Evolutionary conservation across 2,113 vertebrate species (phyloP), one percentile per base, ranked within the genome.

Genomic region (Rhinichthys klamathensis): DNA sequence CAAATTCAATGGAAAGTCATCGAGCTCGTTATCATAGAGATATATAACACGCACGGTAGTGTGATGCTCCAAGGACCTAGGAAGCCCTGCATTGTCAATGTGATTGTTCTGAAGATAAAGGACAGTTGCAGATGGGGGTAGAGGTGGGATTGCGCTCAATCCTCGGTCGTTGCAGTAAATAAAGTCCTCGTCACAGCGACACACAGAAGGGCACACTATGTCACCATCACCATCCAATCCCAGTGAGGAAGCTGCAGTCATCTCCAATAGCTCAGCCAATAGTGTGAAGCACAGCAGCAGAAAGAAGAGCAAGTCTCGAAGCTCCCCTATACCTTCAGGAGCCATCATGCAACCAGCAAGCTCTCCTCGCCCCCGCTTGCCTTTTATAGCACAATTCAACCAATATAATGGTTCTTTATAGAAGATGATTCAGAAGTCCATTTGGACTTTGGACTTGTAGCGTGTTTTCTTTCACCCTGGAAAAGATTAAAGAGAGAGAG

Each of bases 41-140:
- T 99, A 98, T 90, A 98, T 95, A 61, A 98, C 97, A 82, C 92
- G 94, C 61, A 97, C 95, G 0, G 91, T 84, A 56, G 95, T 77
- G 85, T 96, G 96, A 90, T 87, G 15, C 92, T 95, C 75, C 92
- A 97, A 91, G 63, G 93, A 96, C n/a, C 91, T 94, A 30, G 97
- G 96, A 87, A 98, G 93, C 25, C 97, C 98, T 0, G 96, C 95
- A 13, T 97, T 98, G 76, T 94, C 96, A 89, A 98, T 97, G 41
- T 96, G 96, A 92, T 99, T 99, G 94, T 99, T 99, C 89, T 99
- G 97, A 56, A 99, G 96, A 93, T 98, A 99, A 0, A 99, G 96
- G 21, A 97, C 96, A 6, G 97, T 97, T 8, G 97, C 97, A 0
- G 95, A 91, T 0, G 96, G 96, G 77, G 98, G 96, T 32, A 97